Evolutionary conservation across 2,113 vertebrate species (phyloP), one percentile per base, ranked within the genome.

Genomic region (Cyanocitta stelleri): DNA sequence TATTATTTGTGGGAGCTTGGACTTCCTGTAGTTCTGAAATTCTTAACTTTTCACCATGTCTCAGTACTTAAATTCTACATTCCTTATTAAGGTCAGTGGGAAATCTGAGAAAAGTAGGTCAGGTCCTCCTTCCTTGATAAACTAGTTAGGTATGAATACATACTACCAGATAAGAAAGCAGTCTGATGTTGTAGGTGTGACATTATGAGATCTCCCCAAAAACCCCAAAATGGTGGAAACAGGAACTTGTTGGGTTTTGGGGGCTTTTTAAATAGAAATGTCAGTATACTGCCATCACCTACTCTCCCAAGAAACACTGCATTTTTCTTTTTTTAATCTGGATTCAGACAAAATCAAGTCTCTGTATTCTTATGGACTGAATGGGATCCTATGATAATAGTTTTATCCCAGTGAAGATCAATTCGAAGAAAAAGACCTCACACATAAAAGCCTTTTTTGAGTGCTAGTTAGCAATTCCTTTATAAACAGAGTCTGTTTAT

Each of bases 401-500:
- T 66, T 93, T 64, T 84, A 74, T 81, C 32, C 58, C 22, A 43
- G 56, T 44, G 52, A 84, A 93, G 75, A 94, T 87, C 68, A 68
- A 72, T 76, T 80, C 32, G 67, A 84, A 90, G 75, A 85, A 90
- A 64, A 89, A 80, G 18, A 73, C 23, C 18, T 91, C 58, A 61
- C 0, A 15, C 44, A 61, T 71, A 52, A 71, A 74, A 54, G 44
- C 67, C 77, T 95, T 91, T 85, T 94, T 48, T 77, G 89, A 95
- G 49, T 79, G 71, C 39, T 82, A 75, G 63, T 83, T 97, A 95
- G 48, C 61, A 91, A 78, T 68, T 63, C 49, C 49, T 41, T 89
- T 96, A 87, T n/a, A 76, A 96, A 85, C 49, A 79, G 83, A 89
- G 91, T 87, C 30, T 77, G 76, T 93, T 87, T 92, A 88, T 93